Evolutionary conservation across 1,140 invertebrate genomes (phyloP), one percentile per base, ranked within the genome.

Genomic region (Drosophila bipectinata): DNA sequence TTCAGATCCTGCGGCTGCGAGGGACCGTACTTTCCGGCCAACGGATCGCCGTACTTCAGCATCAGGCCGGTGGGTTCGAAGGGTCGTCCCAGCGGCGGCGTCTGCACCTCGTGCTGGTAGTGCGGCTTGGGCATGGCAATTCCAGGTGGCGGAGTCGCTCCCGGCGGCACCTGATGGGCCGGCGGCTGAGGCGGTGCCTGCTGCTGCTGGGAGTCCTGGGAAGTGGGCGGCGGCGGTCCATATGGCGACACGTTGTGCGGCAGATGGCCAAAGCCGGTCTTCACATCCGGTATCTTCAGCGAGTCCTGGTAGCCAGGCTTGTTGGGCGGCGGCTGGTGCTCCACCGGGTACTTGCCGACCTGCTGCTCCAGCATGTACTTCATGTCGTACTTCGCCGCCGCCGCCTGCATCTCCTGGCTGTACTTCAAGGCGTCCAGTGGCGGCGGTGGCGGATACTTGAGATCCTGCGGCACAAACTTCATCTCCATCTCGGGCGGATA

Each of bases 41-140:
- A 39, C 1, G 91, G 91, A 76, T 92, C 91, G 30, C 91, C 90
- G 49, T 92, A 92, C 51, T 92, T 92, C n/a, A 91, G 73, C 91
- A 92, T 92, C 5, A 91, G 67, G 4, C 84, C 82, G 1, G 84
- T 26, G 0, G 91, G 71, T 56, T 92, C 91, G 54, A 91, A 92
- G 6, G 91, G 88, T 26, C 91, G 75, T 0, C 88, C 72, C 54
- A 91, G 51, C 7, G 90, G 88, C 44, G 89, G 90, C 10, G 81
- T 85, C 48, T 91, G 90, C 44, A 91, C 87, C 6, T 91, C 87
- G 57, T 91, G 87, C 53, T 91, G 90, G 66, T 91, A 91, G 39
- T 91, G 90, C 26, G 90, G 87, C 66, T 91, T 91, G 15, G 90
- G 90, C 90, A 91, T 91, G 48, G 90, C 87, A 39, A 91, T 91